Percentiles rank a stretch among this genome's conserved stretches.
Evolutionary conservation across 2,113 vertebrate genomes (phyloP).

Genomic region (Trichechus manatus): DNA sequence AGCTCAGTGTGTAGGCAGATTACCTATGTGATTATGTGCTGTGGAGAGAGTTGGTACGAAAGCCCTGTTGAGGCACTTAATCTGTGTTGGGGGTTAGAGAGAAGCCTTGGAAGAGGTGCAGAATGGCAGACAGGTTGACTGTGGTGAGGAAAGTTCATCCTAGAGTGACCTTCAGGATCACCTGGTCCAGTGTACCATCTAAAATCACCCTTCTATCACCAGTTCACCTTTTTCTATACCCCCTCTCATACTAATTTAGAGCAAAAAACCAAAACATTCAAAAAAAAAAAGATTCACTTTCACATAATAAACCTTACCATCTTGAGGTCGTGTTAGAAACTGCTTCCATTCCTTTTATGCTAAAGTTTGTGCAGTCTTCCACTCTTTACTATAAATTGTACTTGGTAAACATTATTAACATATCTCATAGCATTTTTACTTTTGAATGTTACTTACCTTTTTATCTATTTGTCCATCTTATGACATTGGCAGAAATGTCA

Average conservation of each 20-base stretch:
- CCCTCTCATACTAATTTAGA: neutral
- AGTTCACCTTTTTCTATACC: neutral
- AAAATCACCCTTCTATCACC: neutral
- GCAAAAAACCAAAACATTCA: neutral
- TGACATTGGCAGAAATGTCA: neutral
- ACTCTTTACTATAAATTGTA: neutral
- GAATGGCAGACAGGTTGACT: neutral
- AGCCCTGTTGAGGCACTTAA: neutral
- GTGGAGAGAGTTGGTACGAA: neutral
- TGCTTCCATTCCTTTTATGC: neutral
- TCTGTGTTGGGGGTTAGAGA: neutral
- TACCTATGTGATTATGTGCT: neutral
- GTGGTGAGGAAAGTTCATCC: neutral
- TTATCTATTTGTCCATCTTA: neutral
- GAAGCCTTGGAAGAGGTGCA: neutral
- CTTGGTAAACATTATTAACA: neutral
- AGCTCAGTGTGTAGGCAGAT: neutral
- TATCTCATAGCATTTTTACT: constrained; percentile 9
- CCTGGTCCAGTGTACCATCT: neutral
- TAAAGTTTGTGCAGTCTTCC: neutral
- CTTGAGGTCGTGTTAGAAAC: constrained; percentile 16
- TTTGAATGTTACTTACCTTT: neutral
- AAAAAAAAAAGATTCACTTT: neutral
- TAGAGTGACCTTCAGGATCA: neutral
- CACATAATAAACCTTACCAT: constrained; percentile 12